These are phyloP conservation scores for Cheilosia vulpina DNA, from an alignment of 2,888 invertebrate genomes.

Conservation along the genomic window DNA sequence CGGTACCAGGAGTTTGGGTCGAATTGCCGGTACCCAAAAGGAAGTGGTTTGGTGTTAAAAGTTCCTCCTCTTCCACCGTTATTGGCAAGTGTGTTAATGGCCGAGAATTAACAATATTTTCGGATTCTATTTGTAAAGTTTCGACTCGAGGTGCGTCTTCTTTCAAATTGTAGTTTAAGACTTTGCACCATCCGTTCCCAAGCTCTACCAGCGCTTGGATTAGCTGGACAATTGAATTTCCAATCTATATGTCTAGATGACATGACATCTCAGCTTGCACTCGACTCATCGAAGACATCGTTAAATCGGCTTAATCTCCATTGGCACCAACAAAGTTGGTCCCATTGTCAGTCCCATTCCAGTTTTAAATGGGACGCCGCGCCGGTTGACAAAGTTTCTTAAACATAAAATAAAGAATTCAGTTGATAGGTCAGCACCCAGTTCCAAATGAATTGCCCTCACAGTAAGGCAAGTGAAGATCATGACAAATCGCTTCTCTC, in stretches of 20 bases:
- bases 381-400: slow-evolving; percentile 1
- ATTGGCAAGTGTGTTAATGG: slow-evolving; percentile 1
- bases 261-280: not conserved
- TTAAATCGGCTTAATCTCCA: not conserved
- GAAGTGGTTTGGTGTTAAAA: not conserved
- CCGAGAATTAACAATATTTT: not conserved
- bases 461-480: not conserved
- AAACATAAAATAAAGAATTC: slow-evolving; percentile 43
- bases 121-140: not conserved
- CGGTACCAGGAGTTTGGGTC: not conserved
- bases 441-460: slow-evolving; percentile 38
- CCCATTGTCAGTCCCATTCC: too few relatives aligned
- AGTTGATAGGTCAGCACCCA: slow-evolving; percentile 48
- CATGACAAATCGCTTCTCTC: slow-evolving; percentile 10
- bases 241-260: not conserved
- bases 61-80: not conserved
- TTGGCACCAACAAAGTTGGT: slow-evolving; percentile 52
- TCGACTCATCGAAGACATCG: not conserved
- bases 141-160: too few relatives aligned
- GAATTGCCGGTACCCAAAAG: not conserved
- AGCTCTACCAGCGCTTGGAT: too few relatives aligned
- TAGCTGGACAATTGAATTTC: not conserved
- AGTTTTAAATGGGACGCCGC: slow-evolving; percentile 33
- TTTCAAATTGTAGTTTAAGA: too few relatives aligned
- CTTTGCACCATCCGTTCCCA: too few relatives aligned